These are phyloP conservation scores for Hyperoplus lanceolatus DNA, from an alignment of 2,797 vertebrate species.

Conservation along the genomic window DNA sequence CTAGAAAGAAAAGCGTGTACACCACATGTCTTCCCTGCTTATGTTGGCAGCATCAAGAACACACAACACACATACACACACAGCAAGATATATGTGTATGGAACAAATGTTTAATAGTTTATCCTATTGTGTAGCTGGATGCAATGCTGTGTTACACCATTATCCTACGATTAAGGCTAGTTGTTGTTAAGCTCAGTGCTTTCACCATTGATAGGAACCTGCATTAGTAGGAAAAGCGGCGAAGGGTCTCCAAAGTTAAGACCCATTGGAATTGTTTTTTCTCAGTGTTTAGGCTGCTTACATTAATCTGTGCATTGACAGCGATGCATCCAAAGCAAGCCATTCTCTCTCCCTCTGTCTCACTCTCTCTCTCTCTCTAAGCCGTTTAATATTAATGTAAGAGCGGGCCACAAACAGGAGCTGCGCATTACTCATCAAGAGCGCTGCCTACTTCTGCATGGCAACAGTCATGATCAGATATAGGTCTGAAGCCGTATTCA, in stretches of 20 bases:
- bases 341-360: conserved; percentile 14
- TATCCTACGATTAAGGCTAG: too few relatives aligned
- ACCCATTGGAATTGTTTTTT: conserved; percentile 27
- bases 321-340: conserved; percentile 55
- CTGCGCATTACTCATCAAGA: conserved; percentile 72
- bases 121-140: neutral
- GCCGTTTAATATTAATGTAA: conserved; percentile 78
- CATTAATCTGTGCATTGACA: conserved; percentile 61
- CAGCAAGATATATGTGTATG: neutral
- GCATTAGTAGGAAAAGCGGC: conserved; percentile 2
- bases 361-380: conserved; percentile 25
- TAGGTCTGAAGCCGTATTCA: conserved; percentile 47
- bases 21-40: neutral
- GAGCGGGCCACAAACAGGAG: conserved; percentile 75
- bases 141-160: too few relatives aligned
- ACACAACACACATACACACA: neutral
- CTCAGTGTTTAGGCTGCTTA: conserved; percentile 45
- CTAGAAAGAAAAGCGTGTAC: neutral
- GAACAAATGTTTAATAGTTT: conserved; percentile 19
- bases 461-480: conserved; percentile 74
- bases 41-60: neutral
- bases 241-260: conserved; percentile 28
- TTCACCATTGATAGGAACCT: conserved; percentile 26
- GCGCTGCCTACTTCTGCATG: conserved; percentile 70
- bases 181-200: neutral